Evolutionary conservation across 2,888 invertebrate species (phyloP).

Genomic region (Drosophila kuntzei): DNA sequence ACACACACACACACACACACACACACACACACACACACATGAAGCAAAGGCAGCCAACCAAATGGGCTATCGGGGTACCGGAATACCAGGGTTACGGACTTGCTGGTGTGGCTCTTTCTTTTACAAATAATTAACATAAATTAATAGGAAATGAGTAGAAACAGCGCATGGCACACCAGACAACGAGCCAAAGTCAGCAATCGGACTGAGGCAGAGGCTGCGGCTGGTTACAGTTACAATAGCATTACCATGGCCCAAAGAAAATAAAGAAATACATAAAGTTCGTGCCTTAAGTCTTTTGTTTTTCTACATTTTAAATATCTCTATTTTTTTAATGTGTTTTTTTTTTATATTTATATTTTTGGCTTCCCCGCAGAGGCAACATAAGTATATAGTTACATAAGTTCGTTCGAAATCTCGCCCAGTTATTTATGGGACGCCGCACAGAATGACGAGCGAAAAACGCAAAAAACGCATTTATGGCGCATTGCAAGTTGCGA

Average conservation of each 20-base stretch:
- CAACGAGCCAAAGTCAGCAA: slow-evolving; percentile 18
- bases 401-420: slow-evolving; percentile 34
- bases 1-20: slow-evolving; percentile 15
- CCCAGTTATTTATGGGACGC: slow-evolving; percentile 63
- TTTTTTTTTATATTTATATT: slow-evolving; percentile 4
- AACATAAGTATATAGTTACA: slow-evolving; percentile 23
- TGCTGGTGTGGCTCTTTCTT: slow-evolving; percentile 68
- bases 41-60: slow-evolving; percentile 38
- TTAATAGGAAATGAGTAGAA: slow-evolving; percentile 75
- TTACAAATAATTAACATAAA: slow-evolving; percentile 76
- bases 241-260: slow-evolving; percentile 41
- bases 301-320: slow-evolving; percentile 29
- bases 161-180: slow-evolving; percentile 41
- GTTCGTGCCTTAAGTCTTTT: slow-evolving; percentile 72
- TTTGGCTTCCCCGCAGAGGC: slow-evolving; percentile 17
- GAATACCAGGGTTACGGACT: slow-evolving; percentile 18
- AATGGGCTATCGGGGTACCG: slow-evolving; percentile 43
- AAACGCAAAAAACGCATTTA: slow-evolving; percentile 35
- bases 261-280: slow-evolving; percentile 45
- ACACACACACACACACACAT: slow-evolving; percentile 6
- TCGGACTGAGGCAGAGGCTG: slow-evolving; percentile 6
- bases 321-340: background rate
- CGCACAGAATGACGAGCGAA: slow-evolving; percentile 49
- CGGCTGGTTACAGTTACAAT: slow-evolving; percentile 58
- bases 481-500: slow-evolving; percentile 35